These are phyloP conservation scores for Ptychoptera albimana DNA, from an alignment of 2,888 invertebrate genomes.

Conservation along the genomic window DNA sequence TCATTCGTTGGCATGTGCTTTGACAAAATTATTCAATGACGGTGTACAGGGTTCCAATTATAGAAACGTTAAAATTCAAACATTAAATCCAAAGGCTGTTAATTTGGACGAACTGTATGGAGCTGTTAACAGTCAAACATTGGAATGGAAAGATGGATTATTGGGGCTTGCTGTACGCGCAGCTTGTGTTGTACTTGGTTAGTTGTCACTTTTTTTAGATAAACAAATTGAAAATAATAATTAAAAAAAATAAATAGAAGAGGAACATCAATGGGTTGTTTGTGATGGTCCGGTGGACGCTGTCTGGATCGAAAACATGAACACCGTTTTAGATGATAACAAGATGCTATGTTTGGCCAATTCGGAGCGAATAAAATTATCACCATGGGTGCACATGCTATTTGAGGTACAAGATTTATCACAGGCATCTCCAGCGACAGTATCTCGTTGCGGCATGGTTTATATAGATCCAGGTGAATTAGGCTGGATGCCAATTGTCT, in stretches of 20 bases:
- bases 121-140: constrained; percentile 62
- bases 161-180: constrained; percentile 39
- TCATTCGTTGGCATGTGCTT: constrained; percentile 53
- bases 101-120: constrained; percentile 80
- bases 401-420: constrained; percentile 75
- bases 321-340: constrained; percentile 83
- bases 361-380: constrained; percentile 78
- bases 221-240: too few species aligned
- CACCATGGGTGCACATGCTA: constrained; percentile 77
- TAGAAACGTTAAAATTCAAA: constrained; percentile 57
- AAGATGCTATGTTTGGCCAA: constrained; percentile 87
- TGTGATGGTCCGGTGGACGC: constrained; percentile 89
- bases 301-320: constrained; percentile 89
- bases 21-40: constrained; percentile 46
- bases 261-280: constrained; percentile 79
- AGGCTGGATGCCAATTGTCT: constrained; percentile 63
- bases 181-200: constrained; percentile 23
- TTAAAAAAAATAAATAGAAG: constrained; percentile 18
- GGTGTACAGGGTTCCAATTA: constrained; percentile 44
- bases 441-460: constrained; percentile 74
- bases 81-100: constrained; percentile 79
- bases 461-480: constrained; percentile 75
- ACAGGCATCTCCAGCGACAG: constrained; percentile 85
- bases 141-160: constrained; percentile 85
- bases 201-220: constrained; percentile 1